Evolutionary conservation across 2,797 vertebrate species (phyloP).

Genomic region (Brachyalestes nurse): DNA sequence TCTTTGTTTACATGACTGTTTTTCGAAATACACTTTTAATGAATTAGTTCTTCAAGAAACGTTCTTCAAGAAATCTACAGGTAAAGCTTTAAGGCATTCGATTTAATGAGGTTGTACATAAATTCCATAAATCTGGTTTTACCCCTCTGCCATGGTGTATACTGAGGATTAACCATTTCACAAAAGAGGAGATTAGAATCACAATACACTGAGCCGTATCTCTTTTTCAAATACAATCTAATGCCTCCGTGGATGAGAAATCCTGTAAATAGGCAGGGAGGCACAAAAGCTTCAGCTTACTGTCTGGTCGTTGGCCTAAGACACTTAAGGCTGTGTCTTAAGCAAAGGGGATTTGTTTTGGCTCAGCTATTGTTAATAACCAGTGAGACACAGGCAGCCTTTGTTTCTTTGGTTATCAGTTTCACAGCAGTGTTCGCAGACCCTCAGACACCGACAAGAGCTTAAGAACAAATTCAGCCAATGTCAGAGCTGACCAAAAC

Average conservation of each 20-base stretch:
- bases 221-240: slow-evolving; percentile 25
- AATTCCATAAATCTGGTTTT: slow-evolving; percentile 5
- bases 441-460: background rate
- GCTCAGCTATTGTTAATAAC: slow-evolving; percentile 42
- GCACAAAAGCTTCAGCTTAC: slow-evolving; percentile 16
- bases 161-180: slow-evolving; percentile 8
- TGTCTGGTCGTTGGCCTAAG: slow-evolving; percentile 33
- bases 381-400: slow-evolving; percentile 15
- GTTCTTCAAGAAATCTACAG: background rate
- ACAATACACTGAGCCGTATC: slow-evolving; percentile 28
- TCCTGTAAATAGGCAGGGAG: slow-evolving; percentile 29
- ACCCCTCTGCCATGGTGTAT: background rate
- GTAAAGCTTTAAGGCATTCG: background rate
- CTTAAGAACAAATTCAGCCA: background rate
- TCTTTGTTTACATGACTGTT: background rate
- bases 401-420: slow-evolving; percentile 48
- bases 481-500: background rate
- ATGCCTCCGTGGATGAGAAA: slow-evolving; percentile 26
- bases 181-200: slow-evolving; percentile 32
- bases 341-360: slow-evolving; percentile 53
- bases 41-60: too few relatives aligned
- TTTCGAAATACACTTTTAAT: background rate
- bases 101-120: background rate
- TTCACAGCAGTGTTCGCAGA: slow-evolving; percentile 13
- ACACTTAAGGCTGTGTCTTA: slow-evolving; percentile 34